A percentile compares a stretch with the other conserved stretches of the same genome.
These are phyloP conservation scores for Harpagifer antarcticus DNA, from an alignment of 2,797 vertebrate genomes.

Conservation along the genomic window DNA sequence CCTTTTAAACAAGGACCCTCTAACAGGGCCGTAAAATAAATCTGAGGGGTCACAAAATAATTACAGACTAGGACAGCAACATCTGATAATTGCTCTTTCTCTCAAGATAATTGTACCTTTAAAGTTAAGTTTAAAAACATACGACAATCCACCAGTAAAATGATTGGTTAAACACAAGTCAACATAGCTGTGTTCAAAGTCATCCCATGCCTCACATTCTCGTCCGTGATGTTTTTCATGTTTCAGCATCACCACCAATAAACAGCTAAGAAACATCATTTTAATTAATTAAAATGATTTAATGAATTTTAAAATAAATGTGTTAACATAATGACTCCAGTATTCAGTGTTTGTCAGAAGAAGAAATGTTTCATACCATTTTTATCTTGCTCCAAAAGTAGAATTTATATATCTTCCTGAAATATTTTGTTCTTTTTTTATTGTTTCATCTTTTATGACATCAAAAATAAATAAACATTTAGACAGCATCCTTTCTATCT, in stretches of 20 bases:
- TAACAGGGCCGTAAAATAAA: not conserved
- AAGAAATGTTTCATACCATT: slow-evolving; percentile 19
- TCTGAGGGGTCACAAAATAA: not conserved
- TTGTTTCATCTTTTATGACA: slow-evolving; percentile 73
- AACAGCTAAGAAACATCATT: not conserved
- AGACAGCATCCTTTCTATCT: slow-evolving; percentile 72
- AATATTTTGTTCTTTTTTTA: slow-evolving; percentile 71
- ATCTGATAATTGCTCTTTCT: no score
- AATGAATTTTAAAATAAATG: not conserved
- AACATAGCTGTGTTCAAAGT: not conserved
- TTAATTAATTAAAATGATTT: not conserved
- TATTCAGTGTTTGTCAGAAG: not conserved
- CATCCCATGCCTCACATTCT: not conserved
- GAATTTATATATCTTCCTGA: slow-evolving; percentile 60
- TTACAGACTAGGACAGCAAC: not conserved
- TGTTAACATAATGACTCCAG: not conserved
- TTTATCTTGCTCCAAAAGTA: slow-evolving; percentile 43
- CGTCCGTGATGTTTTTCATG: not conserved
- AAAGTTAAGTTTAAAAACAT: not conserved
- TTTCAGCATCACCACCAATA: not conserved
- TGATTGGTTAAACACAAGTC: not conserved
- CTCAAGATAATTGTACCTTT: no score
- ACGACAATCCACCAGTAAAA: not conserved
- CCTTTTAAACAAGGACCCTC: not conserved
- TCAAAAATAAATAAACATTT: slow-evolving; percentile 87